Evolutionary conservation across 1,140 invertebrate genomes (phyloP), one percentile per base, ranked within the genome.

Genomic region (Sarcophaga peregrina): DNA sequence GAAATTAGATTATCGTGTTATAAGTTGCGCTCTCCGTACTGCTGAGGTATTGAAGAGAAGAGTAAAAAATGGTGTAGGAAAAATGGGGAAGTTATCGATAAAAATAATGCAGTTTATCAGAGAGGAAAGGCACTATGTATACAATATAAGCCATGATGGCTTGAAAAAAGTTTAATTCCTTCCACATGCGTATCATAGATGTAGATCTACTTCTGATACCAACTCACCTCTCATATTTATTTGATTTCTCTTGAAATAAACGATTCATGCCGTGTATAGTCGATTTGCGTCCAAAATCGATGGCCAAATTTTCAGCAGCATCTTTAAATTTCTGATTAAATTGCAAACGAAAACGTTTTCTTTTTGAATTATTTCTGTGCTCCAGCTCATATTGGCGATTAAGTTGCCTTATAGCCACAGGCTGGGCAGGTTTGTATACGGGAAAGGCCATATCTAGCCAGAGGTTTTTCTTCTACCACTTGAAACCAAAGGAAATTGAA

Each of bases 221-320:
- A 52, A 83, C 82, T 82, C 11, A 84, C 37, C 88, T 84, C 47
- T 89, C 88, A 84, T 85, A 88, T 20, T 85, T 84, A 75, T 86
- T 87, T n/a, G 86, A 85, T 2, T 83, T 76, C n/a, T 85, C 20
- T 6, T 84, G 84, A 45, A 89, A 81, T 37, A 89, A 74, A 37
- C 86, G 81, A 80, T 89, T 87, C 68, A 89, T 68, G 0, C 88
- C 88, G 75, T 89, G 88, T 20, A 89, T 89, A 3, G 88, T 89
- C 0, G 88, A 89, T 3, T 87, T 85, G 11, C 46, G 6, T 45
- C 74, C 74, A 76, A 76, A 15, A n/a, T 58, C 54, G 7, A 58
- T 4, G 15, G 13, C 13, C 54, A 58, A 58, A n/a, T 58, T 13
- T 58, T n/a, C 54, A 13, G 17, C 20, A 15, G 46, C 13, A 1